Conservation (phyloP, 2,797 vertebrate genomes). For the Peromyscus attwateri region DNA sequence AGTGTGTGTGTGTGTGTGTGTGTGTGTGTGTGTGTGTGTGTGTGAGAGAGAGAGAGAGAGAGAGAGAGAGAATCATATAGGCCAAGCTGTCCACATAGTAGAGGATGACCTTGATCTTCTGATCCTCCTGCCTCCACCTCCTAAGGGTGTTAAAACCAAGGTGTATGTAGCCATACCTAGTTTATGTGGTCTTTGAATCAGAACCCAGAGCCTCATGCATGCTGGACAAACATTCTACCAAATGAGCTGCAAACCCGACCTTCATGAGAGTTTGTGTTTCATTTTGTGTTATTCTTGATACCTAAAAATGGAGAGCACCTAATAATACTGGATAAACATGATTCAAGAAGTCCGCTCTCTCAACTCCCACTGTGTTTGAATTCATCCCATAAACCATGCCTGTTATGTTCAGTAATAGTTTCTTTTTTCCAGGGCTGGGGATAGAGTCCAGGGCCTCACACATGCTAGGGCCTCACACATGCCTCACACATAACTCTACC, state of each 20-base stretch:
- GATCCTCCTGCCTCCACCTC: background rate
- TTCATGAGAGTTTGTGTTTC: background rate
- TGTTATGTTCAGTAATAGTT: background rate
- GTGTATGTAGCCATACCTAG: background rate
- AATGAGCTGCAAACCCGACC: too few species aligned
- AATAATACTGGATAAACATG: background rate
- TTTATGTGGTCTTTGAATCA: background rate
- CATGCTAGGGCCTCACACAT: background rate
- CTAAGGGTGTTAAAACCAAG: background rate
- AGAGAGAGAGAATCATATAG: too few species aligned
- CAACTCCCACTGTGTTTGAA: background rate
- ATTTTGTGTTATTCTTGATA: background rate
- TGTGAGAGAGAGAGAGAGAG: background rate
- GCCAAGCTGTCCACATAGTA: background rate
- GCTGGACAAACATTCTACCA: background rate
- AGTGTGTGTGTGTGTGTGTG: background rate
- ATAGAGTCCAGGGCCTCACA: background rate
- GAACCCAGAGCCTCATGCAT: background rate
- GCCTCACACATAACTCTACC: background rate
- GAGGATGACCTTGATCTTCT: background rate
- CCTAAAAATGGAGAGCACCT: background rate
- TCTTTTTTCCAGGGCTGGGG: background rate
- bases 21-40: background rate
- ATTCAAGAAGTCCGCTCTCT: constrained; percentile 14
- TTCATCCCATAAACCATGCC: background rate